These are phyloP conservation scores for Drosophila saltans DNA, from an alignment of 1,140 invertebrate species.

Conservation along the genomic window DNA sequence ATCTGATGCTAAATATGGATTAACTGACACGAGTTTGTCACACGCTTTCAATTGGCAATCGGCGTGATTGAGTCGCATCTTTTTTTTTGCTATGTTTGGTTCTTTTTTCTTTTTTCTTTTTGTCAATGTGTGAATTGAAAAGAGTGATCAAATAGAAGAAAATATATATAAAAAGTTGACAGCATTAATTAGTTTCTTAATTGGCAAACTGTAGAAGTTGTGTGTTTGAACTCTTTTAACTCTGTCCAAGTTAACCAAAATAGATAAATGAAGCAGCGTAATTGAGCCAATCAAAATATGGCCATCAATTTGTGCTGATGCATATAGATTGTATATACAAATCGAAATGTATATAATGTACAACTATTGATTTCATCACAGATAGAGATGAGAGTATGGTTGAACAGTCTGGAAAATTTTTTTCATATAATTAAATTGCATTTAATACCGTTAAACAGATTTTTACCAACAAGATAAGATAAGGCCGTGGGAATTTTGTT, in stretches of 20 bases:
- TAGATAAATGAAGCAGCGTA: not conserved
- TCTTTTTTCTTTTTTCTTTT: not conserved
- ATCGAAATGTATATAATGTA: not conserved
- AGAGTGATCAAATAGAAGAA: not conserved
- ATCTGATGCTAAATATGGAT: constrained; percentile 1
- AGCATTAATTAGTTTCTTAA: not conserved
- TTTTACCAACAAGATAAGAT: not conserved
- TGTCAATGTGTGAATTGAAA: constrained; percentile 5
- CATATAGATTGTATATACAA: not conserved
- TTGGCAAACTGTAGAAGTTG: not conserved
- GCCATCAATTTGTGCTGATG: not conserved
- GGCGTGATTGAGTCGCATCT: constrained; percentile 22
- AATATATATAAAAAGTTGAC: not conserved
- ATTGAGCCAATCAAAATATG: constrained; percentile 7
- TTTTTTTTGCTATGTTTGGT: constrained; percentile 10
- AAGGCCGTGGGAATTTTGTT: constrained; percentile 9
- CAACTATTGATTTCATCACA: constrained; percentile 10
- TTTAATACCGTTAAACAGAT: constrained; percentile 9
- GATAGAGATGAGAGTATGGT: not conserved
- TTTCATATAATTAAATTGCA: not conserved
- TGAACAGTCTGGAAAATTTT: not conserved
- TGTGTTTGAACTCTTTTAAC: not conserved
- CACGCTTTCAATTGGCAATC: constrained; percentile 23
- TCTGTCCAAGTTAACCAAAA: constrained; percentile 1
- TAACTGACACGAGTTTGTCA: constrained; percentile 7